Percentiles rank a stretch among this genome's conserved stretches.
These are phyloP conservation scores for Diadophis punctatus DNA, from an alignment of 2,113 vertebrate genomes.

Conservation along the genomic window DNA sequence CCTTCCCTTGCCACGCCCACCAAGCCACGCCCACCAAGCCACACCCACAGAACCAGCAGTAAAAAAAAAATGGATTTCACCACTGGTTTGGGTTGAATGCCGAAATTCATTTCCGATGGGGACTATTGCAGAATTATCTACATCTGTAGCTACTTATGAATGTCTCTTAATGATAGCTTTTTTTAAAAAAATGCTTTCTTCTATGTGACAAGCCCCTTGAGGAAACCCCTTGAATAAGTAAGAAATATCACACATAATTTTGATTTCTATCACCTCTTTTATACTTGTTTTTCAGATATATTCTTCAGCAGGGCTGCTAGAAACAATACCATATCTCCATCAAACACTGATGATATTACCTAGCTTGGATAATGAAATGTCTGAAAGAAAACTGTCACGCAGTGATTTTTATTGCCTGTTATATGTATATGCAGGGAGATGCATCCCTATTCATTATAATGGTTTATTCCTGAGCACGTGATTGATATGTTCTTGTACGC, in stretches of 20 bases:
- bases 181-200: background rate
- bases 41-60: too few relatives aligned
- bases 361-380: background rate
- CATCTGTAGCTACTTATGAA: background rate
- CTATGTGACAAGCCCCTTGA: background rate
- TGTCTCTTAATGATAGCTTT: background rate
- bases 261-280: background rate
- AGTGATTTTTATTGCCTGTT: too few relatives aligned
- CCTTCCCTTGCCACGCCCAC: too few relatives aligned
- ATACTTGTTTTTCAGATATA: background rate
- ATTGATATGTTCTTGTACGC: too few relatives aligned
- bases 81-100: background rate
- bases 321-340: background rate
- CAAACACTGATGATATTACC: background rate
- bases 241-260: background rate
- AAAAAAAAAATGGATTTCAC: too few relatives aligned
- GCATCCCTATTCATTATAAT: too few relatives aligned
- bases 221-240: background rate
- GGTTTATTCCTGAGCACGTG: too few relatives aligned
- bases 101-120: background rate
- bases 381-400: too few relatives aligned
- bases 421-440: too few relatives aligned
- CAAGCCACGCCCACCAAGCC: too few relatives aligned
- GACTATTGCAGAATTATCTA: background rate
- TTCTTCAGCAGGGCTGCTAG: background rate